Evolutionary conservation across 2,797 vertebrate genomes (phyloP).

Genomic region (Lemur catta): DNA sequence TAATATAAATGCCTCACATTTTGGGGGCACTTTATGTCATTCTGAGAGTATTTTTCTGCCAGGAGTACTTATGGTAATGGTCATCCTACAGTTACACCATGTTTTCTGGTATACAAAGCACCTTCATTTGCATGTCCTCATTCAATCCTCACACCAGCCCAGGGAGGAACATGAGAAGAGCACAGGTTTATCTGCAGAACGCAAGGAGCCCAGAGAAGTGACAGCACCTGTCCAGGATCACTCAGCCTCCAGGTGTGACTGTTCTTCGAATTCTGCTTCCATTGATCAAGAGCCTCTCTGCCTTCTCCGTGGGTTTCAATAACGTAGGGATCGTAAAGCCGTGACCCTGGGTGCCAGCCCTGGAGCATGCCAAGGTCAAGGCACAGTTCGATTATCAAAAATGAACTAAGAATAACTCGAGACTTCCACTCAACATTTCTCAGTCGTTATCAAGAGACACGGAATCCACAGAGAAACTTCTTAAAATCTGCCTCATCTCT

Average conservation of each 20-base stretch:
- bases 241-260: neutral
- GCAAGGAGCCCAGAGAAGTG: neutral
- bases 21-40: constrained; percentile 20
- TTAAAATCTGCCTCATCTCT: neutral
- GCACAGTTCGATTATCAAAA: neutral
- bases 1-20: constrained; percentile 50
- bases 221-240: neutral
- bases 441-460: neutral
- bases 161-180: neutral
- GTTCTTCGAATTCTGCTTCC: neutral
- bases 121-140: constrained; percentile 8
- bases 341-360: neutral
- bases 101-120: constrained; percentile 30
- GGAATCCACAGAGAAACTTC: neutral
- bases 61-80: neutral
- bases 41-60: constrained; percentile 54
- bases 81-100: neutral
- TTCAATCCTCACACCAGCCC: neutral
- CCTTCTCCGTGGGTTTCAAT: neutral
- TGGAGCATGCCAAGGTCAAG: neutral
- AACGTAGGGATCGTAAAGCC: neutral
- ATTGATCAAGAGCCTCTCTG: neutral
- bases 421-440: neutral
- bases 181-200: neutral
- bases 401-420: neutral